A percentile compares a stretch with the other conserved stretches of the same genome.
Conservation (phyloP, 2,113 vertebrate species). For the Notiomystis cincta region DNA sequence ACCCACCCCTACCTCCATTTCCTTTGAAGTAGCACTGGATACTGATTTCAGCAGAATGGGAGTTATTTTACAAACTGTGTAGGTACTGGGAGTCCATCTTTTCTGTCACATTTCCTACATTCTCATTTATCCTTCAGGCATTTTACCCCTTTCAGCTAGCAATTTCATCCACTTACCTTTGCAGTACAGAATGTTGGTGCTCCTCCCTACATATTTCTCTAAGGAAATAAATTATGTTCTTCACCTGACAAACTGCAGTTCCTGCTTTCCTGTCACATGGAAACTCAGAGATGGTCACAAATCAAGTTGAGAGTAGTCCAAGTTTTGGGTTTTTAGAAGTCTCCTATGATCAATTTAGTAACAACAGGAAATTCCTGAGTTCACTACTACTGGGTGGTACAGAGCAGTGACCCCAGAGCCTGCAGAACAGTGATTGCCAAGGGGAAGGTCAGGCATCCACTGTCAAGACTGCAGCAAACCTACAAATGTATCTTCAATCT, state of each 20-base stretch:
- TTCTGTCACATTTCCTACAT: neutral
- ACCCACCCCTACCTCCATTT: neutral
- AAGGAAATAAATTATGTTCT: neutral
- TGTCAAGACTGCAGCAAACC: neutral
- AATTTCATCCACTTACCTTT: neutral
- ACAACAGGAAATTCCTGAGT: neutral
- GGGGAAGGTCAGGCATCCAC: neutral
- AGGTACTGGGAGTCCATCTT: neutral
- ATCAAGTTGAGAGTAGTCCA: neutral
- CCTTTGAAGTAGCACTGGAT: neutral
- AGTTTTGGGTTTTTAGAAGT: neutral
- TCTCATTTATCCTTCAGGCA: neutral
- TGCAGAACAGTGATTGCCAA: neutral
- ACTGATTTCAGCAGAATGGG: fast-evolving
- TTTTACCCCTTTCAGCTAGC: neutral
- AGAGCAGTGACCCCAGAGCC: neutral
- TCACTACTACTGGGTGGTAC: neutral
- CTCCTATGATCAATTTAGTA: neutral
- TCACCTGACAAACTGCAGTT: neutral
- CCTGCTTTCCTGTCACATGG: neutral
- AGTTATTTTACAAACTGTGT: neutral
- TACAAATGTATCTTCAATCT: neutral
- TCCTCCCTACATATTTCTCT: neutral
- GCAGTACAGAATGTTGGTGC: neutral
- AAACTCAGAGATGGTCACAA: fast-evolving